A percentile compares a stretch with the other conserved stretches of the same genome.
Evolutionary conservation across 1,140 invertebrate species (phyloP).

Genomic region (Drosophila parvula): DNA sequence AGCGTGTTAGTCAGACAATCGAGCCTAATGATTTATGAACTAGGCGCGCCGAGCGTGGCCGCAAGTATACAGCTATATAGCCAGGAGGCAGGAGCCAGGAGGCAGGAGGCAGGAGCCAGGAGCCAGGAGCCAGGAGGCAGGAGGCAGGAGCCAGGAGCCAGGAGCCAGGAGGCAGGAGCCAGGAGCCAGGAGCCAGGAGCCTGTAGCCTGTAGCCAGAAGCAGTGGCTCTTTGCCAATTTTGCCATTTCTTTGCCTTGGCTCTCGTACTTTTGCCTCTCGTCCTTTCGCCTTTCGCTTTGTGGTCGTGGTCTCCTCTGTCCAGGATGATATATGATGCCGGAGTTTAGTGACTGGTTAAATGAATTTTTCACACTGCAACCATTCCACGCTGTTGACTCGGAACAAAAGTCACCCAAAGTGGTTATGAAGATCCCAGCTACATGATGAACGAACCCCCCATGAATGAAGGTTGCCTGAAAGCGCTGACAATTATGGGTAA

Average conservation of each 20-base stretch:
- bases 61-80: conserved; percentile 45
- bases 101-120: background rate
- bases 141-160: conserved; percentile 4
- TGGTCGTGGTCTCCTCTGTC: conserved; percentile 21
- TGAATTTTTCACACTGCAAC: conserved; percentile 75
- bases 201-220: background rate
- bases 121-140: background rate
- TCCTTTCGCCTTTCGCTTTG: background rate
- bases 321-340: conserved; percentile 69
- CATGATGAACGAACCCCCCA: conserved; percentile 31
- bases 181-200: background rate
- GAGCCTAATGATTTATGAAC: conserved; percentile 81
- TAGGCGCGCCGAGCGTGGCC: conserved; percentile 63
- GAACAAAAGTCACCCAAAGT: conserved; percentile 67
- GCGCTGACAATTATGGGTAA: conserved; percentile 67
- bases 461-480: background rate
- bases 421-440: conserved; percentile 36
- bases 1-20: conserved; percentile 79
- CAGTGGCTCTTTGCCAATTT: conserved; percentile 54
- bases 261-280: background rate
- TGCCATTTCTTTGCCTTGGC: conserved; percentile 28
- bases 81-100: background rate
- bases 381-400: conserved; percentile 72
- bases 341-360: conserved; percentile 79
- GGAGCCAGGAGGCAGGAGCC: background rate